Evolutionary conservation across 2,113 vertebrate species (phyloP), one percentile per base, ranked within the genome.

Genomic region (Rissa tridactyla): DNA sequence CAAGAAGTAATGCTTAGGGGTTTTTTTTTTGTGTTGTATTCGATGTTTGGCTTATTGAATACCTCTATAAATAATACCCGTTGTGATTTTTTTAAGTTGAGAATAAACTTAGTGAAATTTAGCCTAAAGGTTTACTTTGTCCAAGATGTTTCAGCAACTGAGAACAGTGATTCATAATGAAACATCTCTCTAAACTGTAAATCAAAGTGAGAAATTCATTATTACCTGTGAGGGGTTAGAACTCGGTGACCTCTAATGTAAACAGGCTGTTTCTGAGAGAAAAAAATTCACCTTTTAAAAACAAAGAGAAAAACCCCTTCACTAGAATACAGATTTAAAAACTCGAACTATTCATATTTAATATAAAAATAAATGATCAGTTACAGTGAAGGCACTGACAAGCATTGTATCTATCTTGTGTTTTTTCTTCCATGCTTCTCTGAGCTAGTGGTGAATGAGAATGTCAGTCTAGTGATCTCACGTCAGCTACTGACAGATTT

Each of bases 391-490:
- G 55, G 34, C 11, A n/a, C 60, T 93, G 36, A 60, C 9, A 22
- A n/a, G 15, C 19, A 3, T 11, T 34, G 34, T 13, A 26, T 54
- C 14, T 4, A 5, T 89, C 44, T 85, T 93, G 40, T 96, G 89
- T 94, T 92, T 57, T 57, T 93, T 61, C 44, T 60, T 93, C 34
- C 34, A n/a, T 44, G 42, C 10, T 7, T 90, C 84, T 96, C 82
- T 73, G 73, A 86, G 73, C 87, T 96, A 99, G 99, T 99, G 99
- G 99, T 99, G 71, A 99, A 99, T 29, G 99, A 99, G 97, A 99
- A 99, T 32, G 99, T 99, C 94, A 99, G 99, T 88, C 98, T 99
- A 34, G 99, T 99, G 92, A 99, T 99, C 95, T 99, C 99, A 17
- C 98, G 99, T 81, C 99, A 99, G 92, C 98, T 99, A 80, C 99